phyloP scores from a whole-genome alignment of 2,113 vertebrate species.

The Megaceryle maxima region DNA sequence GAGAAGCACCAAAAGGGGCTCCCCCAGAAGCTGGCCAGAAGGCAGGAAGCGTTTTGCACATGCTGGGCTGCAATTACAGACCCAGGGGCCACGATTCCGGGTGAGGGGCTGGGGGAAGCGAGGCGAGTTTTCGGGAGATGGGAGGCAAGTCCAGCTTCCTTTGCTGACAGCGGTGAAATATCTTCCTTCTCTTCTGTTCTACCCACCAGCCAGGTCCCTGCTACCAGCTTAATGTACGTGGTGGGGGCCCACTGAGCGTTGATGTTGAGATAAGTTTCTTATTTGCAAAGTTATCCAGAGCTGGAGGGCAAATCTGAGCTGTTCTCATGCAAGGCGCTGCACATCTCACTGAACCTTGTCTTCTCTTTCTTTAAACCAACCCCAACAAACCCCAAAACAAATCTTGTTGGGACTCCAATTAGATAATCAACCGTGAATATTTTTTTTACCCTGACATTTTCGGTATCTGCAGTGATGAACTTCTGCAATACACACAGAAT shows the following conservation, averaged over 20 bases:
- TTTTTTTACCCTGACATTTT: constrained; percentile 1
- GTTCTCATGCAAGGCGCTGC: neutral
- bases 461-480: neutral
- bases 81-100: neutral
- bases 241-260: neutral
- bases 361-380: neutral
- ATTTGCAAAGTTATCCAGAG: neutral
- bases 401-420: neutral
- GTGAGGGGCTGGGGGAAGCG: neutral
- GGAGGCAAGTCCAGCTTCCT: rapidly evolving
- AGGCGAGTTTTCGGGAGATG: neutral
- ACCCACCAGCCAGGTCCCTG: neutral
- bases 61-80: neutral
- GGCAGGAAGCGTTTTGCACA: neutral
- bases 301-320: neutral
- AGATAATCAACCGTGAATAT: neutral
- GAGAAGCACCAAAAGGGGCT: constrained; percentile 9
- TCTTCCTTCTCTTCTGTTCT: neutral
- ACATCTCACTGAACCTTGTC: rapidly evolving
- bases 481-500: neutral
- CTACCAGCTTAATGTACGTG: neutral
- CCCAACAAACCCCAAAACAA: neutral
- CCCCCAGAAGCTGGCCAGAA: neutral
- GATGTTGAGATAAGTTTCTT: neutral
- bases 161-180: neutral